Evolutionary conservation across 2,113 vertebrate genomes (phyloP), one percentile per base, ranked within the genome.

Genomic region (Aspidoscelis tigris): DNA sequence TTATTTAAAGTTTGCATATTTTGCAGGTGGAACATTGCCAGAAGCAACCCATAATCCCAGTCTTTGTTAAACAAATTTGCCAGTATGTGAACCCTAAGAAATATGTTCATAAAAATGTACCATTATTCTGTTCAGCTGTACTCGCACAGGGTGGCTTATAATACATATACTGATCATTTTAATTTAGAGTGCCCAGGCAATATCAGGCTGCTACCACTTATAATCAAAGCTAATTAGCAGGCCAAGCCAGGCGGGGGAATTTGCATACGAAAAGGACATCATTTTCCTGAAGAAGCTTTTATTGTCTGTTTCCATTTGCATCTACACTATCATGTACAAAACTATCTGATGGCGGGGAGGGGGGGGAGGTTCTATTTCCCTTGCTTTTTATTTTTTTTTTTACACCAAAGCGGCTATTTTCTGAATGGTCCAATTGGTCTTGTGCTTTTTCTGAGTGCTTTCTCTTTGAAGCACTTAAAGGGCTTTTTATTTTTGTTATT

Each of bases 211-310:
- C 88, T 76, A 89, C 76, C 58, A 91, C 84, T 90, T 85, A 89
- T 89, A 92, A 92, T 91, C 90, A 92, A 88, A 80, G 76, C 44
- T 93, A 93, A 89, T 91, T 95, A 91, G 90, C 91, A 92, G 87
- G 66, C 71, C 89, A 94, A 0, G 33, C 87, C 92, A 94, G 84
- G 75, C 41, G 88, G 83, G 21, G 24, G 18, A 91, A 94, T 92
- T n/a, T 88, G 68, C 78, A 88, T 92, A 90, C 83, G 83, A 92
- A 94, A 95, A 90, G 53, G 93, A 83, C 65, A 84, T 88, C 0
- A 78, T 93, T 90, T 92, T 92, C 84, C 53, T 92, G 76, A 92
- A 84, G 80, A 72, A 88, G 74, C 16, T 80, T 92, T 90, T 88
- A 87, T 88, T 88, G 53, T 89, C 61, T 88, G 81, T 69, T 90